Conservation (phyloP, 2,888 invertebrate genomes). For the Drosophila quinaria region DNA sequence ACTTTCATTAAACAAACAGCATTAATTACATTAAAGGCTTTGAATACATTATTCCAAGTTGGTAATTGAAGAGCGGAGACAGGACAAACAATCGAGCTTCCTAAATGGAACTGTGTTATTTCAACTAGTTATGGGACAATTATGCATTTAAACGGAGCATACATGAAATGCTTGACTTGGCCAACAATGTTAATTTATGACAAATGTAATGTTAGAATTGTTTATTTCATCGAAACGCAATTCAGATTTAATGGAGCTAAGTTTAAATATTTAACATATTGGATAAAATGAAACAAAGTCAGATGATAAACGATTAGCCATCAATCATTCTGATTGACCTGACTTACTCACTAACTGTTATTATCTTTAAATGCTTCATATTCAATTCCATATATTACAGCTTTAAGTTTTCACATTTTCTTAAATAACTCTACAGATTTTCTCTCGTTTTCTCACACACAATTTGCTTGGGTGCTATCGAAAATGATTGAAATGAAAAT, state of each 20-base stretch:
- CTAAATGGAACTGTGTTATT: constrained; percentile 52
- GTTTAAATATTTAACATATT: neutral
- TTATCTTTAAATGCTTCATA: neutral
- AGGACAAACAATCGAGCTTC: neutral
- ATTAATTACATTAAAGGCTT: constrained; percentile 81
- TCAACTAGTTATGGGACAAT: constrained; percentile 54
- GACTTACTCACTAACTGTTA: neutral
- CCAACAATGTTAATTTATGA: neutral
- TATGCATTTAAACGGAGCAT: constrained; percentile 32
- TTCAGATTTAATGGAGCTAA: neutral
- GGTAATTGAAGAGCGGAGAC: constrained; percentile 39
- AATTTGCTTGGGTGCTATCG: constrained; percentile 41
- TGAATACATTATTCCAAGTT: constrained; percentile 68
- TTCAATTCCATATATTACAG: neutral
- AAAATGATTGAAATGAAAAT: constrained; percentile 71
- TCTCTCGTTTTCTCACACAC: neutral
- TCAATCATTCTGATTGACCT: constrained; percentile 13
- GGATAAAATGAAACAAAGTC: neutral
- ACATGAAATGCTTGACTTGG: neutral
- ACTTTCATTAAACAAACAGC: constrained; percentile 79
- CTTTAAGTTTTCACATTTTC: constrained; percentile 2
- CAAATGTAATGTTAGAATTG: neutral
- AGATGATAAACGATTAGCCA: neutral
- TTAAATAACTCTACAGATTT: constrained; percentile 8
- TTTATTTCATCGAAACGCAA: neutral